A percentile compares a stretch with the other conserved stretches of the same genome.
These are phyloP conservation scores for Pseudomyrmex dendroicus DNA, from an alignment of 1,140 invertebrate species.

Conservation along the genomic window DNA sequence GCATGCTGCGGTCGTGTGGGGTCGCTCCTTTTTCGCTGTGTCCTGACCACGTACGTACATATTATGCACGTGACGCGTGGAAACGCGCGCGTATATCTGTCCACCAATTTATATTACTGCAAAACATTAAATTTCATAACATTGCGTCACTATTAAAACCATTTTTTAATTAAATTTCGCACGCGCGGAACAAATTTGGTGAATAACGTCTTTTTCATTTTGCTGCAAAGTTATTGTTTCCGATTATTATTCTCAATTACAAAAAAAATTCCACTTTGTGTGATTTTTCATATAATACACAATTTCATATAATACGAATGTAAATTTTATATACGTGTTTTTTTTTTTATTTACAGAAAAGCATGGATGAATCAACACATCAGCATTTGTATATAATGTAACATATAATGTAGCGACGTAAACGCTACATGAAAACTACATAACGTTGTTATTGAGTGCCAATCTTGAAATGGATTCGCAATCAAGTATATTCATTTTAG, in stretches of 20 bases:
- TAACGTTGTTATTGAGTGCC: constrained; percentile 52
- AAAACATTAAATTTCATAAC: constrained; percentile 41
- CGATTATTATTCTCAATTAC: background rate
- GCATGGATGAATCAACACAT: background rate
- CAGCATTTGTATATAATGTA: constrained; percentile 26
- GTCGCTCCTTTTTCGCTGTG: constrained; percentile 29
- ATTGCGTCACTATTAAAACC: background rate
- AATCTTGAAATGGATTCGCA: constrained; percentile 53
- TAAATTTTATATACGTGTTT: background rate
- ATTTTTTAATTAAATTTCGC: constrained; percentile 11
- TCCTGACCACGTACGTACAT: constrained; percentile 49
- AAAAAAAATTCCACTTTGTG: too few species aligned
- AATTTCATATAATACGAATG: too few species aligned
- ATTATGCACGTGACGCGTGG: constrained; percentile 56
- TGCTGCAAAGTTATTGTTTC: background rate
- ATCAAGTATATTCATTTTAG: constrained; percentile 57
- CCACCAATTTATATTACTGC: constrained; percentile 46
- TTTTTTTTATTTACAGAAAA: too few species aligned
- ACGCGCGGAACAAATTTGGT: background rate
- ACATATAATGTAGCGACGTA: background rate
- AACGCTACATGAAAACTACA: background rate
- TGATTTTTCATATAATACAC: background rate
- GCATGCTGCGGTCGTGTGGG: constrained; percentile 37
- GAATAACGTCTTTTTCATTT: background rate
- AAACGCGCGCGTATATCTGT: constrained; percentile 24